Conservation (phyloP, 2,113 vertebrate genomes). For the Platysternon megacephalum region DNA sequence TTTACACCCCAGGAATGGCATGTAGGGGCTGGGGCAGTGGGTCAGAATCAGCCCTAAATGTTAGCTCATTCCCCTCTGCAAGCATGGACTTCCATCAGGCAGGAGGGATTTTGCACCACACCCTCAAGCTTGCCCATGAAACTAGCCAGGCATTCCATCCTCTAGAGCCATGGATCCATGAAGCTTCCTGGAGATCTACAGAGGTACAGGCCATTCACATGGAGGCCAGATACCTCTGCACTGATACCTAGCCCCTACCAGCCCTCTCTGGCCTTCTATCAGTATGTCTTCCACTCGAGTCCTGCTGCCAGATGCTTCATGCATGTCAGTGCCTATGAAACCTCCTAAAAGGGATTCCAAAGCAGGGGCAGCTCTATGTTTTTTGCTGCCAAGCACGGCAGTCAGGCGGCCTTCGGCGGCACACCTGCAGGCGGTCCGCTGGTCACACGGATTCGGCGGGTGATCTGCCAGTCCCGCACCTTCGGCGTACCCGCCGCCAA, state of each 20-base stretch:
- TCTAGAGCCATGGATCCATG: neutral
- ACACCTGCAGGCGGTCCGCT: too few relatives aligned
- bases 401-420: too few relatives aligned
- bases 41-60: accelerated
- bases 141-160: neutral
- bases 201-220: neutral
- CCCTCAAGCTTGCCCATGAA: neutral
- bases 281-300: neutral
- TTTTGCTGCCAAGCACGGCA: too few relatives aligned
- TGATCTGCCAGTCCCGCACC: too few relatives aligned
- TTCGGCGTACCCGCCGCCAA: too few relatives aligned
- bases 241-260: neutral
- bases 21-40: accelerated
- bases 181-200: neutral
- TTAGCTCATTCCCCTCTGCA: neutral
- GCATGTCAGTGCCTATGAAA: neutral
- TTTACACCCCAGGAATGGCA: neutral
- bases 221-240: neutral
- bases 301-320: neutral
- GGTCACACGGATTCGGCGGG: too few relatives aligned
- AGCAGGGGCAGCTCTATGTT: neutral
- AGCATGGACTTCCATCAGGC: neutral
- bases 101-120: neutral
- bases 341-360: neutral
- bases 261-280: neutral